Base-by-base conservation (phyloP, 2,888 invertebrate species). In the Nezara viridula region DNA sequence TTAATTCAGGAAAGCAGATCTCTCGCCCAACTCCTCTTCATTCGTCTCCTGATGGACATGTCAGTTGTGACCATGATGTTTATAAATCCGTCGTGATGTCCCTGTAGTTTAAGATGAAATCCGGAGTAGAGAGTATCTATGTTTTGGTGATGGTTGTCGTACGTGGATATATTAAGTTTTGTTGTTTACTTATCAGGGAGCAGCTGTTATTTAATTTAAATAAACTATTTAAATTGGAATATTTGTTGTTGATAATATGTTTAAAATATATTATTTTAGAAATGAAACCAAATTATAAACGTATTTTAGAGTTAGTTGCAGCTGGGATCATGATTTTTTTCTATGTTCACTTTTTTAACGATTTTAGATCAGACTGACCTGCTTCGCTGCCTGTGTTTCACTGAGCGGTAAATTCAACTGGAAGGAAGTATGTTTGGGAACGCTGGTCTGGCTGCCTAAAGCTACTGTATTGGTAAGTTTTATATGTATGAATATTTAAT, bases 391-490 rank as follows among this genome's bases (percentile, higher is more conserved):
- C 90, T 93, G 93, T 89, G 93, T 94, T 89, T 92, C 92, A 91
- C 94, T 52, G 14, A 77, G 94, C 90, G 94, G 94, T 90, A 93
- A 93, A 88, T 93, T 96, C 90, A 94, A 93, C 91, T 92, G 93
- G 91, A 95, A 94, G 92, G 96, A 97, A 93, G 94, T 94, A 91
- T 92, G 95, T 88, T 96, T 96, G 92, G 94, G 96, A 90, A 95
- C 96, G 47, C 92, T 96, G 90, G 95, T 96, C 86, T 96, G 96
- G 95, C 93, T 96, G 88, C 96, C 96, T 24, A 97, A 97, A 92
- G 96, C 96, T 90, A 96, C 96, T 88, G 95, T 96, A 85, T 96
- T 96, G 94, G 96, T 95, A 93, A 92, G 88, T 85, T 60, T 27
- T n/a, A n/a, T n/a, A n/a, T n/a, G 5, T 32, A 32, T 27, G 32